These are phyloP conservation scores for Pluvianellus socialis DNA, from an alignment of 2,113 vertebrate genomes.

Conservation along the genomic window DNA sequence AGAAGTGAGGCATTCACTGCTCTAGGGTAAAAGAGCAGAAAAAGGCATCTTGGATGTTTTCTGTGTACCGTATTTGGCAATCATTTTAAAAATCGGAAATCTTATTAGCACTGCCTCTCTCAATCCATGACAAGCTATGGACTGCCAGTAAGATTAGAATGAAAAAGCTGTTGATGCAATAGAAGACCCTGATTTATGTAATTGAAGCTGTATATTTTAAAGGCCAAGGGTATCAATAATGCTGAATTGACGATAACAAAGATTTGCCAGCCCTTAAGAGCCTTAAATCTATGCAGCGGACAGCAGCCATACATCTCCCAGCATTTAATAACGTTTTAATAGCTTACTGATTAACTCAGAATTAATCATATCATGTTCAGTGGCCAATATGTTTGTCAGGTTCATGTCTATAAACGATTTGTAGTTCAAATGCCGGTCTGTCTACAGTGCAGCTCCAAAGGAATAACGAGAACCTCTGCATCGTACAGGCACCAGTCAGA, in stretches of 20 bases:
- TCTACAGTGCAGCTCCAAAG: background rate
- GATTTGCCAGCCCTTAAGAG: background rate
- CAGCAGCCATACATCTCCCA: background rate
- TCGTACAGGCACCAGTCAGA: background rate
- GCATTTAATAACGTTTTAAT: background rate
- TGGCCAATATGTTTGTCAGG: background rate
- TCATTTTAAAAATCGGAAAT: background rate
- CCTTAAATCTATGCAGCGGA: background rate
- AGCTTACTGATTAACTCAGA: background rate
- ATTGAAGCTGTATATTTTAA: conserved; percentile 18
- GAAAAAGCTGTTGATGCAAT: background rate
- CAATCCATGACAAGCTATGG: background rate
- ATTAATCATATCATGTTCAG: background rate
- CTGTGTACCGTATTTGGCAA: background rate
- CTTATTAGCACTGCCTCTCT: background rate
- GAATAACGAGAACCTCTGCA: background rate
- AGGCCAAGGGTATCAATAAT: background rate
- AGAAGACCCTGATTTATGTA: background rate
- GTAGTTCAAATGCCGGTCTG: background rate
- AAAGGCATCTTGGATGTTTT: background rate
- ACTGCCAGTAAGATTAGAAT: background rate
- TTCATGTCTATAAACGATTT: background rate
- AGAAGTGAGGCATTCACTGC: background rate
- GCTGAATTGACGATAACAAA: background rate
- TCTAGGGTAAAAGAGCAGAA: background rate